phyloP scores from a whole-genome alignment of 1,140 invertebrate species.

The Drosophila baimaii region DNA sequence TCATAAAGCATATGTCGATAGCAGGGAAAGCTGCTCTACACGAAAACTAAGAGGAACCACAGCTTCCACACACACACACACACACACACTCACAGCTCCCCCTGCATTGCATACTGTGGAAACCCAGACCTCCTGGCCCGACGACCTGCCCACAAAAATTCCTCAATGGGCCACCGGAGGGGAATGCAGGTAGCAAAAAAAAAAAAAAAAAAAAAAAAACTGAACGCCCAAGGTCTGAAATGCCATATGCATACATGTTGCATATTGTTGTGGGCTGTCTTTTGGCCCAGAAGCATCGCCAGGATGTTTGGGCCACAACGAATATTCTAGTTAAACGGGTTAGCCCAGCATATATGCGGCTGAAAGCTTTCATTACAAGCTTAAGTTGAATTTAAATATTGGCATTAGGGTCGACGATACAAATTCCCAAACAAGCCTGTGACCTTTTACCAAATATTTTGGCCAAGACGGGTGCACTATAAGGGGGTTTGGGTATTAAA shows the following conservation, averaged over 20 bases:
- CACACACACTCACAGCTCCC: too few species aligned
- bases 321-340: constrained; percentile 38
- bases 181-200: constrained; percentile 4
- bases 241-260: constrained; percentile 48
- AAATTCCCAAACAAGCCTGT: neutral
- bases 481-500: too few species aligned
- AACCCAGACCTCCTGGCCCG: neutral
- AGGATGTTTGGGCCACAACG: constrained; percentile 11
- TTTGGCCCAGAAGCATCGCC: neutral
- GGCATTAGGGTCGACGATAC: neutral
- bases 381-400: constrained; percentile 27
- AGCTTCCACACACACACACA: too few species aligned
- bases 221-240: constrained; percentile 25
- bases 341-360: constrained; percentile 20
- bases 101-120: constrained; percentile 11
- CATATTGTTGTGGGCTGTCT: constrained; percentile 33
- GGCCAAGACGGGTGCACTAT: too few species aligned
- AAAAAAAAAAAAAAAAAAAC: constrained; percentile 9
- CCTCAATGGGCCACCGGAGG: constrained; percentile 2
- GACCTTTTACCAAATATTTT: neutral
- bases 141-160: constrained; percentile 23
- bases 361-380: constrained; percentile 18
- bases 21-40: constrained; percentile 9
- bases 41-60: constrained; percentile 26
- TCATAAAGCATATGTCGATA: constrained; percentile 43